These are phyloP conservation scores for Ceratina japonica DNA, from an alignment of 1,140 invertebrate genomes.

Conservation along the genomic window DNA sequence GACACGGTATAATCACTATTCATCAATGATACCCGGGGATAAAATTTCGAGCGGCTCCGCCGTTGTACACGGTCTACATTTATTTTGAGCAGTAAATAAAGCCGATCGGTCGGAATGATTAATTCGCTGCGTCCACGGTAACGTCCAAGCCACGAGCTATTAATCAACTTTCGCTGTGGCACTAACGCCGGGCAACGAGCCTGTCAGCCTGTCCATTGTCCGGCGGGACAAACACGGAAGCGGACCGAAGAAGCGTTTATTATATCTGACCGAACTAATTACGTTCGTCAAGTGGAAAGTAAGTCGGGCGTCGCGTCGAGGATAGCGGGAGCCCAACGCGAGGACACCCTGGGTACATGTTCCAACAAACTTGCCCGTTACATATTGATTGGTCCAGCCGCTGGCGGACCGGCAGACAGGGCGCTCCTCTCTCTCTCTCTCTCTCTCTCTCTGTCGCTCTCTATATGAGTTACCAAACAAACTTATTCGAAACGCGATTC, in stretches of 20 bases:
- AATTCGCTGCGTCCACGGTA: background rate
- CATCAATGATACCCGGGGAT: too few relatives aligned
- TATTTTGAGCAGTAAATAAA: background rate
- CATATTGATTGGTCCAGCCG: constrained; percentile 58
- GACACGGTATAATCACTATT: too few relatives aligned
- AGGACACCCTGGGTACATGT: constrained; percentile 38
- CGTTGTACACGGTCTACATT: too few relatives aligned
- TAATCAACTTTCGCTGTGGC: background rate
- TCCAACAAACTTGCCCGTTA: constrained; percentile 60
- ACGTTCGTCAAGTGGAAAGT: constrained; percentile 39
- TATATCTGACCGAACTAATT: constrained; percentile 55
- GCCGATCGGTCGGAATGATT: background rate
- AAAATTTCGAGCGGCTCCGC: too few relatives aligned
- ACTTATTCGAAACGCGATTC: constrained; percentile 65
- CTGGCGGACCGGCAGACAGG: constrained; percentile 15
- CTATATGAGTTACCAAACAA: constrained; percentile 57
- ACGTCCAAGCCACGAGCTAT: background rate
- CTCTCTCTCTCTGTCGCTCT: background rate
- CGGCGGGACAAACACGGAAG: background rate
- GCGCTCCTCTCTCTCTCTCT: background rate
- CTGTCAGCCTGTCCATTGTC: constrained; percentile 6
- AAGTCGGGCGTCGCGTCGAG: constrained; percentile 18
- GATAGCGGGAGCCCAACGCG: background rate
- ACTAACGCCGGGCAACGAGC: too few relatives aligned
- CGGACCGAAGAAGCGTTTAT: constrained; percentile 32